These are phyloP conservation scores for Porites evermanni DNA, from an alignment of 92 coral and sea anemone genomes.

Conservation along the genomic window DNA sequence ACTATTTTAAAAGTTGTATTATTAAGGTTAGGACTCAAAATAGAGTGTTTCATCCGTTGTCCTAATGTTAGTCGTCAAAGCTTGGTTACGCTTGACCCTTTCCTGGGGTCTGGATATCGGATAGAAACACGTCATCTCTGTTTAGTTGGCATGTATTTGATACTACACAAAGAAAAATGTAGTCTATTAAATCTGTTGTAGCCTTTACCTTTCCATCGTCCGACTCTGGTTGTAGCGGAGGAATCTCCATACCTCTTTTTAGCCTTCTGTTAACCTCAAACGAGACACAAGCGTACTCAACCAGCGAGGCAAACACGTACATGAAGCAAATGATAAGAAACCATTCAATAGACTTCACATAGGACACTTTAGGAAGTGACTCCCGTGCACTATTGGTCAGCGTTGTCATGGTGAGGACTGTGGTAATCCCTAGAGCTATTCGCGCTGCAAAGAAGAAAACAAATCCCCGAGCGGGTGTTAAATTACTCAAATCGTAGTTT, in stretches of 20 bases:
- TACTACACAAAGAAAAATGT: too few relatives aligned
- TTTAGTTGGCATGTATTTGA: too few relatives aligned
- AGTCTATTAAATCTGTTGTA: too few relatives aligned
- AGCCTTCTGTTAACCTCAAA: constrained; percentile 76
- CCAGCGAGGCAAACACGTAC: constrained; percentile 94
- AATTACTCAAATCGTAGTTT: too few relatives aligned
- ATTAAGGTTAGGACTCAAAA: too few relatives aligned
- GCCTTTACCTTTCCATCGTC: constrained; percentile 33
- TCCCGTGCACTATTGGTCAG: constrained; percentile 97
- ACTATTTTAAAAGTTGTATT: too few relatives aligned
- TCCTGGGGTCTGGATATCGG: too few relatives aligned
- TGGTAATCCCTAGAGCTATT: constrained; percentile 94
- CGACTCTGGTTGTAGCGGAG: constrained; percentile 33
- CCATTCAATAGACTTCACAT: constrained; percentile 97
- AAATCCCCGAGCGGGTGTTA: background rate
- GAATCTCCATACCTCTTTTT: constrained; percentile 64
- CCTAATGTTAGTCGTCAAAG: too few relatives aligned
- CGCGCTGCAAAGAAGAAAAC: constrained; percentile 62
- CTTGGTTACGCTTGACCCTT: too few relatives aligned
- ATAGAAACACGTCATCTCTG: too few relatives aligned
- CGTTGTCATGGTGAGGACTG: constrained; percentile 96
- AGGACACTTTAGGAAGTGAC: constrained; percentile 86
- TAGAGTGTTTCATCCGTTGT: too few relatives aligned
- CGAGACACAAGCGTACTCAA: constrained; percentile 90
- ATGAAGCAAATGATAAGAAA: constrained; percentile 92